Percentiles rank a stretch among this genome's conserved stretches.
Evolutionary conservation across 2,888 invertebrate genomes (phyloP).

Genomic region (Timema podura): DNA sequence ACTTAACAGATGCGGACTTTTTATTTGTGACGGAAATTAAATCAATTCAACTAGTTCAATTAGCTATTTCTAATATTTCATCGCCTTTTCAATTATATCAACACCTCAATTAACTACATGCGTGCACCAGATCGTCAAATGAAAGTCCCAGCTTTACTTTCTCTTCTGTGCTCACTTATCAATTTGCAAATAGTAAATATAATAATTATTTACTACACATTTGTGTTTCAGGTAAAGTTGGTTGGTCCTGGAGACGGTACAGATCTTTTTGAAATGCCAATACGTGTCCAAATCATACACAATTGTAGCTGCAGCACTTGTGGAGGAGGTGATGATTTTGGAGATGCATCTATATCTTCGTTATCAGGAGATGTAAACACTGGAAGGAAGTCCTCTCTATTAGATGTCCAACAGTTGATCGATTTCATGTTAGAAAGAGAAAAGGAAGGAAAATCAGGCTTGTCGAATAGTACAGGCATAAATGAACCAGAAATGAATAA

Average conservation of each 20-base stretch:
- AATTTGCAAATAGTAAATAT: no score
- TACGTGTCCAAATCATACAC: constrained; percentile 60
- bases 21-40: no score
- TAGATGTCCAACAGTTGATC: constrained; percentile 32
- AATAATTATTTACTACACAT: not conserved
- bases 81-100: no score
- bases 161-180: no score
- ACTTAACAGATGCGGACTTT: no score
- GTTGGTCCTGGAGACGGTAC: constrained; percentile 52
- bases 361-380: constrained; percentile 26
- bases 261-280: constrained; percentile 47
- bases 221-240: constrained; percentile 51
- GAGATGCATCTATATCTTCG: constrained; percentile 12
- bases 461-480: constrained; percentile 1
- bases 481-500: constrained; percentile 25
- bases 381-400: constrained; percentile 12
- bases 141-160: no score
- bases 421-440: constrained; percentile 19
- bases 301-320: constrained; percentile 64
- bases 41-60: no score
- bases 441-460: constrained; percentile 22
- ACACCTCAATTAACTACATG: no score
- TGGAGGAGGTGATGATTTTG: constrained; percentile 39
- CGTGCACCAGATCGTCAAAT: no score
- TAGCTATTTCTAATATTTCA: no score